Conservation (phyloP, 2,888 invertebrate species). For the Philonicus albiceps region DNA sequence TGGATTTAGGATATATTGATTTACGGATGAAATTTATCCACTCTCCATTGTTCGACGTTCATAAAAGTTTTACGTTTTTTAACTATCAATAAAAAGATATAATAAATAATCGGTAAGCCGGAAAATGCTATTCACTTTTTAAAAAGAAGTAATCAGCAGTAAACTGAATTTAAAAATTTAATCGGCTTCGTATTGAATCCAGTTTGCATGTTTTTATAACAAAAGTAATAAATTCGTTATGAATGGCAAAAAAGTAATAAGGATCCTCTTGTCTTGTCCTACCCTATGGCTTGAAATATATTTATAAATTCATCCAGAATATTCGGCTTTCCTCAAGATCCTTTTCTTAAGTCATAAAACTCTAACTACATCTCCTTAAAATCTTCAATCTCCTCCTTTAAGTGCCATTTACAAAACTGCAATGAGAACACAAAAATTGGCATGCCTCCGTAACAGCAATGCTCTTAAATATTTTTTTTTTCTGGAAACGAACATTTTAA, state of each 20-base stretch:
- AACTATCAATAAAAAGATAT: too few relatives aligned
- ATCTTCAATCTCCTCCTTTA: neutral
- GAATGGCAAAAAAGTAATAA: neutral
- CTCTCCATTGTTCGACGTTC: neutral
- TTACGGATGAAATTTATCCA: neutral
- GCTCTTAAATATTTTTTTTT: neutral
- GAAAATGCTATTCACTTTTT: neutral
- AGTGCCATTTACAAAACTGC: neutral
- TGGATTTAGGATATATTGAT: neutral
- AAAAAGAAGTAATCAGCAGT: neutral
- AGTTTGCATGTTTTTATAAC: neutral
- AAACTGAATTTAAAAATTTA: neutral
- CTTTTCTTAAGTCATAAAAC: neutral
- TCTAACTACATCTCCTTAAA: neutral
- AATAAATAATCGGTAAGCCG: too few relatives aligned
- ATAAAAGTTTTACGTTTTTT: neutral
- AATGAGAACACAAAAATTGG: neutral
- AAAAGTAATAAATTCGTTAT: neutral
- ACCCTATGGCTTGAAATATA: neutral
- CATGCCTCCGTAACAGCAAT: neutral
- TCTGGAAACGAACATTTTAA: neutral
- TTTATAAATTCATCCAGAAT: neutral
- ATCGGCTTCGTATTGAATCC: neutral
- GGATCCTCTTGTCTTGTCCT: neutral
- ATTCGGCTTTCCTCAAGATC: neutral